A percentile compares a stretch with the other conserved stretches of the same genome.
These are phyloP conservation scores for Dendrolimus kikuchii DNA, from an alignment of 1,140 invertebrate species.

Conservation along the genomic window DNA sequence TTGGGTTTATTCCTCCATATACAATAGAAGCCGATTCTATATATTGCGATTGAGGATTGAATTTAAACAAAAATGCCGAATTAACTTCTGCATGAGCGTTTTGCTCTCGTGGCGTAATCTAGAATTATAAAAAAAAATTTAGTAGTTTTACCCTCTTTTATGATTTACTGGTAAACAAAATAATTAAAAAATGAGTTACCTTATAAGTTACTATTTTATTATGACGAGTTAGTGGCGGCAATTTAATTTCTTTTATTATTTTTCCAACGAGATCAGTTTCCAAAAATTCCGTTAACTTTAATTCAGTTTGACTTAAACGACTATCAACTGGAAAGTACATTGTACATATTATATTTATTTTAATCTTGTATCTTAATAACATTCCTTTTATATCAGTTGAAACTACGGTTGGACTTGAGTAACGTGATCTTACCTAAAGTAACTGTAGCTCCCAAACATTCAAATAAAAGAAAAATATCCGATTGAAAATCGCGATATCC, in stretches of 20 bases:
- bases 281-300: constrained; percentile 20
- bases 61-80: constrained; percentile 77
- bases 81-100: constrained; percentile 82
- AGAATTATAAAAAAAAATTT: constrained; percentile 13
- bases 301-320: constrained; percentile 9
- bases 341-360: too few species aligned
- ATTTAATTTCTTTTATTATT: constrained; percentile 24
- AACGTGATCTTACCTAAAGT: constrained; percentile 12
- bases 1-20: constrained; percentile 76
- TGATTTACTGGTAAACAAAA: neutral
- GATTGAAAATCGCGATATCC: constrained; percentile 21
- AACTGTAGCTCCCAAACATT: constrained; percentile 21
- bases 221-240: constrained; percentile 18
- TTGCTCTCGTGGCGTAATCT: constrained; percentile 78
- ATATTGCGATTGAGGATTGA: constrained; percentile 45
- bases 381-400: neutral
- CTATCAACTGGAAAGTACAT: constrained; percentile 9
- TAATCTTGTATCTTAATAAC: neutral
- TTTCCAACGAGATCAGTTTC: constrained; percentile 14
- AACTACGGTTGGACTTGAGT: neutral
- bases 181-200: constrained; percentile 8
- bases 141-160: neutral
- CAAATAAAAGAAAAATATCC: constrained; percentile 24
- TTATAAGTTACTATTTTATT: constrained; percentile 30
- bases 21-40: constrained; percentile 68